Base-by-base conservation (phyloP, 1,140 invertebrate genomes). In the Ooceraea biroi region DNA sequence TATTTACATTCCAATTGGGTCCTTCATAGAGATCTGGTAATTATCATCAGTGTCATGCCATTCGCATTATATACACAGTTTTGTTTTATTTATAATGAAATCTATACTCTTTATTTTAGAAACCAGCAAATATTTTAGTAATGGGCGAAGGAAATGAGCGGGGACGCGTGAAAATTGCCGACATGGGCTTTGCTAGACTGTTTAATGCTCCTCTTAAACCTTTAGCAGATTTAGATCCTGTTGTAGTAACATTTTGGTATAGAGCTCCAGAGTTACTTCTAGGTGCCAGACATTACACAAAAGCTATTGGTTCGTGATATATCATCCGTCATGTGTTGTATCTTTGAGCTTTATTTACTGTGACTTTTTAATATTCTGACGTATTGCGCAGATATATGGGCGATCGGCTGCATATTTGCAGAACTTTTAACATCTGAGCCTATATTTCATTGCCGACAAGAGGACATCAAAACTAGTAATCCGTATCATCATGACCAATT, bases 191-290 rank as follows among this genome's bases (percentile, higher is more conserved):
- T 95, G 99, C 99, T n/a, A 95, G 99, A 88, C 95, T 99, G 41
- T 99, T 99, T 91, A 99, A 99, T 95, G 98, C 98, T 3, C 99
- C 99, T 3, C 94, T 99, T 25, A 99, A 99, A 94, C 99, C 99
- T 1, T 94, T 99, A 48, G 98, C 98, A 25, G 98, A 99, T 95
- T 95, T 99, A 83, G 99, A 99, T 96, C 99, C 99, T 61, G 99
- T 99, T 27, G 99, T 99, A 60, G 99, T 99, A 14, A 99, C 99
- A 84, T 99, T 99, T 95, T 99, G 99, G 99, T 99, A 99, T 94
- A 96, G 99, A 93, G 99, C 99, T 12, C 99, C 99, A 2, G 99
- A 99, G 95, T 94, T 99, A 63, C 94, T 99, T 57, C 95, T 99
- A 55, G 99, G 99, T 63, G 99, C 99, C 68, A 96, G 99, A 77